Percentiles rank a stretch among this genome's conserved stretches.
These are phyloP conservation scores for Aphodius granarius DNA, from an alignment of 2,888 invertebrate genomes.

Conservation along the genomic window DNA sequence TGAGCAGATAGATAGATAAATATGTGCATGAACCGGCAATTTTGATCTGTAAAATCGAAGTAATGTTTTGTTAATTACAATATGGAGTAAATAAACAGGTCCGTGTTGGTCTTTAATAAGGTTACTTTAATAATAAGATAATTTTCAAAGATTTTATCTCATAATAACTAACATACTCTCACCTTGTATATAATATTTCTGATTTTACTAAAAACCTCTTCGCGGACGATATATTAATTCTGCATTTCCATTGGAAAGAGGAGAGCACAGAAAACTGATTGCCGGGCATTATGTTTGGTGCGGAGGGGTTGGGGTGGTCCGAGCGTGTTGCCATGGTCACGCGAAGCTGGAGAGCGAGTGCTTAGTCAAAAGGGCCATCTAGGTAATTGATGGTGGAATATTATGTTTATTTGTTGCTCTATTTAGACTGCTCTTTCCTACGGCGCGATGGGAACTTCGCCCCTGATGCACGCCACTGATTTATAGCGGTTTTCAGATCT, in stretches of 20 bases:
- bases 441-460: background rate
- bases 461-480: background rate
- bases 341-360: background rate
- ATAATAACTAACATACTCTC: too few relatives aligned
- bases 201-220: background rate
- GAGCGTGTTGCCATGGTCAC: background rate
- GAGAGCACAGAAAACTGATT: background rate
- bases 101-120: too few relatives aligned
- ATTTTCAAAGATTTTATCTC: too few relatives aligned
- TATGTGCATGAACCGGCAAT: background rate
- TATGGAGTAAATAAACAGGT: too few relatives aligned
- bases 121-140: too few relatives aligned
- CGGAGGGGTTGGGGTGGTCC: background rate
- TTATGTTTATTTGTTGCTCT: slow-evolving; percentile 14
- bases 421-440: slow-evolving; percentile 1
- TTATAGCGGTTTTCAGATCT: background rate
- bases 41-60: background rate
- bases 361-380: slow-evolving; percentile 4
- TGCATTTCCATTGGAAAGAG: too few relatives aligned
- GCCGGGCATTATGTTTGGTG: background rate
- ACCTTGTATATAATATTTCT: background rate
- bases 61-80: background rate
- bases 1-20: background rate
- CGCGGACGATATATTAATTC: background rate
- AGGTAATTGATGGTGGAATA: slow-evolving; percentile 7